Evolutionary conservation across 2,888 invertebrate species (phyloP), one percentile per base, ranked within the genome.

Genomic region (Perithous albicinctus): DNA sequence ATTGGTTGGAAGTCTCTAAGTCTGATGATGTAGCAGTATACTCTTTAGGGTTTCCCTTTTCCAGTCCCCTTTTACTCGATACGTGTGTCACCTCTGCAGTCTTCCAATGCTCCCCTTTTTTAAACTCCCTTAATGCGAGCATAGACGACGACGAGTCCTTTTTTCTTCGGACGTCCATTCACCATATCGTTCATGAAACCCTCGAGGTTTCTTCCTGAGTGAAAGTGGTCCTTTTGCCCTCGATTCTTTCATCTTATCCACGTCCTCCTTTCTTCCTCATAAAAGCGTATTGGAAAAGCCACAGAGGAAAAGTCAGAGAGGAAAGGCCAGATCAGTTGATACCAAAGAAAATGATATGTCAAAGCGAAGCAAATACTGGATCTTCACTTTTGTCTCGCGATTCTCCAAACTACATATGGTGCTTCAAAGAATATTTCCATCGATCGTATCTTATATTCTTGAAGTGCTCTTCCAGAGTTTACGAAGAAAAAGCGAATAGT

Each of bases 281-380:
- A 56, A 56, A 56, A 12, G n/a, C 29, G n/a, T 48, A 48, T 26
- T 23, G 54, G 54, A 56, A 56, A 56, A 29, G 12, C n/a, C 18
- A 26, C 23, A 54, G 2, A n/a, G n/a, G n/a, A n/a, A n/a, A n/a
- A n/a, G n/a, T n/a, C n/a, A n/a, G n/a, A n/a, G n/a, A n/a, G n/a
- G 12, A 12, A 12, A 46, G 15, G 1, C 6, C 4, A 1, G 46
- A 46, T 4, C n/a, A 15, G 5, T 46, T 2, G 10, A 15, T 46
- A 15, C 15, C 15, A 46, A 46, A 46, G 15, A 18, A 15, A 7
- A 15, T 1, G 4, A 15, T 15, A n/a, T 46, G 5, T 18, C 1
- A 1, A 0, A 4, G 26, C 7, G 26, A 23, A 26, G 54, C 8
- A 23, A 12, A 23, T 6, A 8, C 20, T 20, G 48, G 2, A 10